Evolutionary conservation across 1,140 invertebrate species (phyloP), one percentile per base, ranked within the genome.

Genomic region (Paracyclopina nana): DNA sequence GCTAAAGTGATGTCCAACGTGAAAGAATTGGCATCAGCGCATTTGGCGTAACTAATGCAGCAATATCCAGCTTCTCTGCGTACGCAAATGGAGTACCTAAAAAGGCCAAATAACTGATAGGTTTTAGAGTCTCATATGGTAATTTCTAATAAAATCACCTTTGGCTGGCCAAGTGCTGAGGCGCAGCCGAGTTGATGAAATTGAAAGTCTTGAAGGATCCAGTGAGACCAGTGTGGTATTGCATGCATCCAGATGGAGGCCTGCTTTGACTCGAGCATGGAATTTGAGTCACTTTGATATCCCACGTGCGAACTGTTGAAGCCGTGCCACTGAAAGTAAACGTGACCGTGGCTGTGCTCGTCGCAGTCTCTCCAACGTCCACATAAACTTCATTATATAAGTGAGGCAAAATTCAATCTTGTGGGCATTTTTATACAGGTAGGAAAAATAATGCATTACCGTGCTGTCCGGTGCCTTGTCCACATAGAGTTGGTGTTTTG

Each of bases 201-300:
- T 48, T 48, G 28, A 48, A 48, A 4, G 45, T 28, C 4, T 14
- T 16, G 4, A 48, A 48, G 2, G 9, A 12, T 25, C 45, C 45
- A 3, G 45, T 3, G 14, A 27, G 12, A 12, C 24, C 45, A 28
- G 27, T 40, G 28, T 48, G 45, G n/a, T 25, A 48, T 27, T 48
- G 45, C 14, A 48, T 8, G 27, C 45, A 48, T 22, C 29, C 29
- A 22, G 27, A 16, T 11, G 45, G 45, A 31, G 45, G 25, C 27
- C 45, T 48, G 24, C 16, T 20, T 20, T 25, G 8, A 27, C 18
- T 20, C 8, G 8, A 38, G 34, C 48, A 50, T 4, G 18, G 48
- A 5, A 50, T 41, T 20, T 50, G 48, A 38, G 48, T 42, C 2
- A 50, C 48, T 50, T 41, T 50, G 20, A 50, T 50, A 20, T 50